Conservation (phyloP, 2,113 vertebrate species). For the Serilophus lunatus region DNA sequence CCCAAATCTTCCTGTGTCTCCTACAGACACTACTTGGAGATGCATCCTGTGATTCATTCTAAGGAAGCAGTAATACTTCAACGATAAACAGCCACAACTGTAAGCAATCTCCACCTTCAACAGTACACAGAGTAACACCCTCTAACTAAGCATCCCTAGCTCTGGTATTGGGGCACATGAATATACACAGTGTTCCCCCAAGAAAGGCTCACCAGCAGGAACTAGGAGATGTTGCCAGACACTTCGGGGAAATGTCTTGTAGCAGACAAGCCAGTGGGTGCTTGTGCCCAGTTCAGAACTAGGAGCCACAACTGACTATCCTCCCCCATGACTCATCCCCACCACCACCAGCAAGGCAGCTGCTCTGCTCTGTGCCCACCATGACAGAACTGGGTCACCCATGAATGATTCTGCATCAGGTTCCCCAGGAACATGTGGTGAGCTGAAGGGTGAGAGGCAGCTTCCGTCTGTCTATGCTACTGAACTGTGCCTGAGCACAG, state of each 20-base stretch:
- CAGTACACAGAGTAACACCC: background rate
- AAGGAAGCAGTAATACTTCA: background rate
- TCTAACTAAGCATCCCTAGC: background rate
- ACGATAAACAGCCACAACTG: background rate
- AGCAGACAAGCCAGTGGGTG: background rate
- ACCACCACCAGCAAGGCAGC: background rate
- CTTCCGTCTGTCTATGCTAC: background rate
- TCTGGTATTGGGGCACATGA: background rate
- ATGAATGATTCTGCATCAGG: background rate
- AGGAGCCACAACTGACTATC: background rate
- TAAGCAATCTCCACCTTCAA: background rate
- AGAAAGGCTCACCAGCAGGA: background rate
- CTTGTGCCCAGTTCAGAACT: background rate
- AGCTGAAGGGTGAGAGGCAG: conserved; percentile 21
- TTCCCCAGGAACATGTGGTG: background rate
- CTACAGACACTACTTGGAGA: background rate
- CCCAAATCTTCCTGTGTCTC: background rate
- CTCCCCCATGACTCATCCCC: background rate
- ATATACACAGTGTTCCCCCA: background rate
- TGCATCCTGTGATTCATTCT: background rate
- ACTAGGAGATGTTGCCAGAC: background rate
- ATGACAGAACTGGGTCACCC: conserved; percentile 41
- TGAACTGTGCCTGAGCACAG: background rate
- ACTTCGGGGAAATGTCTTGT: background rate
- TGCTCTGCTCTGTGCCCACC: background rate